Evolutionary conservation across 2,113 vertebrate species (phyloP).

Genomic region (Martes martes): DNA sequence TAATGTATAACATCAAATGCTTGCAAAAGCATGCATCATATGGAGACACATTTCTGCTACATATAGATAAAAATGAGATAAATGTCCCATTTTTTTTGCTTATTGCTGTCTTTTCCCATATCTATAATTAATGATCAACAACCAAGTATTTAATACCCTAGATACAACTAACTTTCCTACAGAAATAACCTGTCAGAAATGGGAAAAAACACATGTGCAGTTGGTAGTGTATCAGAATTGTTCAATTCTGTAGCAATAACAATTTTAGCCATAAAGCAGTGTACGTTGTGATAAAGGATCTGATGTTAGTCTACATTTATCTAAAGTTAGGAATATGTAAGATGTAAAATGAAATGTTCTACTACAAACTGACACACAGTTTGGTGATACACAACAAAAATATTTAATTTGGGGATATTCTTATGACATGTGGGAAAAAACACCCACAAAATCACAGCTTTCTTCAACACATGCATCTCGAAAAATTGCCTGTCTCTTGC

Average conservation of each 20-base stretch:
- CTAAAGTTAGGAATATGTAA: slow-evolving; percentile 24
- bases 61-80: slow-evolving; percentile 18
- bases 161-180: background rate
- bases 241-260: slow-evolving; percentile 33
- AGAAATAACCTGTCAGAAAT: slow-evolving; percentile 13
- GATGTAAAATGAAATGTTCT: slow-evolving; percentile 52
- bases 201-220: background rate
- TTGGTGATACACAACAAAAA: slow-evolving; percentile 53
- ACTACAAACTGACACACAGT: slow-evolving; percentile 8
- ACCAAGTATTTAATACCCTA: slow-evolving; percentile 17
- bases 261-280: slow-evolving; percentile 11
- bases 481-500: background rate
- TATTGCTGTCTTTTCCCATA: background rate
- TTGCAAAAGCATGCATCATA: background rate
- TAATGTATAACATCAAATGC: background rate
- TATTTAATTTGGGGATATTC: slow-evolving; percentile 48
- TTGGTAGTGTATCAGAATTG: background rate
- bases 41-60: background rate
- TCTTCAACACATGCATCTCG: slow-evolving; percentile 5
- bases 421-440: slow-evolving; percentile 2
- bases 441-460: slow-evolving; percentile 28
- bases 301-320: slow-evolving; percentile 51
- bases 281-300: background rate
- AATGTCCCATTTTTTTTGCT: background rate
- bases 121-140: slow-evolving; percentile 48